A percentile compares a stretch with the other conserved stretches of the same genome.
Conservation (phyloP, 2,113 vertebrate genomes). For the Nematolebias whitei region DNA sequence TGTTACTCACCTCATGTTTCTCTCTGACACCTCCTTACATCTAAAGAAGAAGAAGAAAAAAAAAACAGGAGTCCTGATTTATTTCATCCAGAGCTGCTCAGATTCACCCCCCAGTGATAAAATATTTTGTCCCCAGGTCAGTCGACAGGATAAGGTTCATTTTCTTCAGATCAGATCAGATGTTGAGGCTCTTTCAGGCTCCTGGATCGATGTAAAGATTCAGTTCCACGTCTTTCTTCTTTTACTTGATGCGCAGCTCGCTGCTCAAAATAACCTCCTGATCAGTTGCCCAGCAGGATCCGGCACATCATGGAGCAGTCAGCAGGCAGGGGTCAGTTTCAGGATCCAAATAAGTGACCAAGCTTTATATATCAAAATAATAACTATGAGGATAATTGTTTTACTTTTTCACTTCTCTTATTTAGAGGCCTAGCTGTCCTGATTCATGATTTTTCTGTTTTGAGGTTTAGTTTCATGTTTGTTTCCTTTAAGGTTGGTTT, state of each 20-base stretch:
- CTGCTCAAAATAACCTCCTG: conserved; percentile 35
- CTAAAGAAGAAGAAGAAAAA: too few species aligned
- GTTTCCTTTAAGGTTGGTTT: too few species aligned
- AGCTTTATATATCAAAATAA: neutral
- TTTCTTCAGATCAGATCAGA: neutral
- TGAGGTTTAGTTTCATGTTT: too few species aligned
- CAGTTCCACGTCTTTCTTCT: conserved; percentile 13
- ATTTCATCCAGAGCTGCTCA: neutral
- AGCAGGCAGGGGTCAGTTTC: conserved; percentile 7
- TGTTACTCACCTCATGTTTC: conserved; percentile 6
- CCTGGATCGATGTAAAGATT: conserved; percentile 34
- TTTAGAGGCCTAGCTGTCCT: too few species aligned
- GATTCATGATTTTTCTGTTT: too few species aligned
- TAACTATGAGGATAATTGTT: neutral
- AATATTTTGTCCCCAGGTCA: neutral
- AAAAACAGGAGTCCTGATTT: neutral
- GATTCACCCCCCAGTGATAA: neutral
- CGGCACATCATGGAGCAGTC: neutral
- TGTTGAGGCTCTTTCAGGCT: neutral
- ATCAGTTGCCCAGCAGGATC: conserved; percentile 21
- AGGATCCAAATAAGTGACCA: conserved; percentile 1
- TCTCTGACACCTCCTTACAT: conserved; percentile 5
- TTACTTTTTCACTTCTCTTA: neutral
- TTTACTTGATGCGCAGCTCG: conserved; percentile 4
- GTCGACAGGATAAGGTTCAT: neutral